These are phyloP conservation scores for Ellobium chinense DNA, from an alignment of 2,888 invertebrate species.

Conservation along the genomic window DNA sequence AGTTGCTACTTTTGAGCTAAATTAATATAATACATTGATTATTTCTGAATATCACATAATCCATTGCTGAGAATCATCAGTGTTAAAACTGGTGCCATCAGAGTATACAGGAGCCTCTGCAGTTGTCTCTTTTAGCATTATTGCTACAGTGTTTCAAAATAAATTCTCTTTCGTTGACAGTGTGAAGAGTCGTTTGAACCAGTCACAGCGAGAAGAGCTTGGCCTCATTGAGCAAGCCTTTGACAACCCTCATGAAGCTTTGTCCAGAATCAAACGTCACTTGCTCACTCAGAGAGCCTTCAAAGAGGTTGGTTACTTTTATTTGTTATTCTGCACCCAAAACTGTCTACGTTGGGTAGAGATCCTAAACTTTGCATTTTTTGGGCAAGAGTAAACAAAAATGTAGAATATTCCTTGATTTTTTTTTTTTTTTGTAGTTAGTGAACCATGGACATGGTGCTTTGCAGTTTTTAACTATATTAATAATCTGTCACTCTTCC, in stretches of 20 bases:
- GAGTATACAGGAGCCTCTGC: too few relatives aligned
- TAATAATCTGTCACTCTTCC: too few relatives aligned
- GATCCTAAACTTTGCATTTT: not conserved
- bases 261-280: constrained; percentile 99
- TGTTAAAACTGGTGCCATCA: not conserved
- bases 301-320: constrained; percentile 87
- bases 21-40: too few relatives aligned
- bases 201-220: constrained; percentile 98
- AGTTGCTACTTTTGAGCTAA: too few relatives aligned
- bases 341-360: not conserved
- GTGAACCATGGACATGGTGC: too few relatives aligned
- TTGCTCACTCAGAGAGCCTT: constrained; percentile 98
- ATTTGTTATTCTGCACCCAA: too few relatives aligned
- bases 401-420: not conserved
- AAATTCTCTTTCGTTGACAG: constrained; percentile 82
- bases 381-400: not conserved
- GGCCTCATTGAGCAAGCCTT: constrained; percentile 99
- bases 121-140: too few relatives aligned
- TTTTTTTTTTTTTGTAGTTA: not conserved
- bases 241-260: constrained; percentile 99
- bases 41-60: not conserved
- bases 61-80: not conserved
- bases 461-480: too few relatives aligned
- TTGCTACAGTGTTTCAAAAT: too few relatives aligned
- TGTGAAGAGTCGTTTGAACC: constrained; percentile 97